Conservation (phyloP, 2,113 vertebrate genomes). For the Oreochromis tanganicae region DNA sequence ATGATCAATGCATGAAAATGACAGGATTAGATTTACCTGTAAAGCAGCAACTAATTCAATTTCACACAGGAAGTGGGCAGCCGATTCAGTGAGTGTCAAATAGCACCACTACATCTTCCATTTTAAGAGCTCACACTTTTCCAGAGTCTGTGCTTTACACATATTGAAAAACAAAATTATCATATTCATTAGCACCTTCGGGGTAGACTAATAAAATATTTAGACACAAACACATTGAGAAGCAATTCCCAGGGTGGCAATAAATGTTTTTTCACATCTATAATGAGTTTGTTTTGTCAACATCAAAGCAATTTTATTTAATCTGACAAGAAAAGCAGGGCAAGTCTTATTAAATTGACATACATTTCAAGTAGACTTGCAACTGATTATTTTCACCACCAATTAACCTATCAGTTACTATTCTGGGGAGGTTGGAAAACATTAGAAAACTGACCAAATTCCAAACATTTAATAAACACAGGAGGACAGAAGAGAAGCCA, state of each 20-base stretch:
- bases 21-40: conserved; percentile 35
- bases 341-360: not conserved
- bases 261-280: not conserved
- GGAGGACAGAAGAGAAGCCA: not conserved
- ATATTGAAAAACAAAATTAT: not conserved
- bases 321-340: not conserved
- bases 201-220: conserved; percentile 11
- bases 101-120: not conserved
- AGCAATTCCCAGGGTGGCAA: not conserved
- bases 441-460: not conserved
- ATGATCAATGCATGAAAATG: conserved; percentile 4
- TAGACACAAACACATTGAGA: not conserved
- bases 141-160: not conserved
- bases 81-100: not conserved
- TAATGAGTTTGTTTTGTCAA: not conserved
- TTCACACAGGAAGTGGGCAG: not conserved
- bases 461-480: not conserved
- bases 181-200: not conserved
- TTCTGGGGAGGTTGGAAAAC: not conserved
- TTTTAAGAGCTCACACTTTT: not conserved
- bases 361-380: not conserved
- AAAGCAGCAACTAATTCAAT: not conserved
- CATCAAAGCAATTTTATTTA: not conserved
- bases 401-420: not conserved
- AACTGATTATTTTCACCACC: not conserved